Conservation (phyloP, 2,888 invertebrate species). For the Orgyia antiqua region DNA sequence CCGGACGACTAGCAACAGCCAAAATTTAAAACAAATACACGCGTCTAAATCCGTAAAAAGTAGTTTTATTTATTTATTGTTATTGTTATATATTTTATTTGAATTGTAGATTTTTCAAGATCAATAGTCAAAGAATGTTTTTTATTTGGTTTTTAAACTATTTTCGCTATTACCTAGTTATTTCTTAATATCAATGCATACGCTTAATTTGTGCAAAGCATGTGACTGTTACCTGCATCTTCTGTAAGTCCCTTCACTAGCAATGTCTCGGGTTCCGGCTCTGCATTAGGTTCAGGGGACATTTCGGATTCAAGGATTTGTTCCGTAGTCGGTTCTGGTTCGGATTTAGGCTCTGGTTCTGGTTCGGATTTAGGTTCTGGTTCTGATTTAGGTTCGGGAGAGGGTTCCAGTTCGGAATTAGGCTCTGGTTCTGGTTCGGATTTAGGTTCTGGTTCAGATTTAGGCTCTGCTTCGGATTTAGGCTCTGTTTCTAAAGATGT, state of each 20-base stretch:
- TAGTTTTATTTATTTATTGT: no score
- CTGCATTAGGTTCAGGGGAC: conserved; percentile 52
- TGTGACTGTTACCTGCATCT: conserved; percentile 68
- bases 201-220: conserved; percentile 44
- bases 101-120: no score
- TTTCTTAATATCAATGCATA: conserved; percentile 16
- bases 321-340: conserved; percentile 63
- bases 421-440: conserved; percentile 47
- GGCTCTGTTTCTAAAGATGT: no score
- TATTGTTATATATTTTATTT: no score
- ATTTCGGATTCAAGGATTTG: conserved; percentile 67
- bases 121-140: no score
- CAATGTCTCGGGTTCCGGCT: conserved; percentile 67
- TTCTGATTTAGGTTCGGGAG: conserved; percentile 21
- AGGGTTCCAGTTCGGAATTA: conserved; percentile 14
- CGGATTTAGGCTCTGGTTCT: conserved; percentile 51
- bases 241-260: conserved; percentile 72
- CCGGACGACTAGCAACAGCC: no score
- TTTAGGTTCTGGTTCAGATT: conserved; percentile 50
- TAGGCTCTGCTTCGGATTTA: conserved; percentile 33
- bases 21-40: no score
- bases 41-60: no score
- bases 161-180: no score
- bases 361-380: conserved; percentile 29
- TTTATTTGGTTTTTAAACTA: no score